Base-by-base conservation (phyloP, 2,113 vertebrate genomes). In the Corynorhinus townsendii region DNA sequence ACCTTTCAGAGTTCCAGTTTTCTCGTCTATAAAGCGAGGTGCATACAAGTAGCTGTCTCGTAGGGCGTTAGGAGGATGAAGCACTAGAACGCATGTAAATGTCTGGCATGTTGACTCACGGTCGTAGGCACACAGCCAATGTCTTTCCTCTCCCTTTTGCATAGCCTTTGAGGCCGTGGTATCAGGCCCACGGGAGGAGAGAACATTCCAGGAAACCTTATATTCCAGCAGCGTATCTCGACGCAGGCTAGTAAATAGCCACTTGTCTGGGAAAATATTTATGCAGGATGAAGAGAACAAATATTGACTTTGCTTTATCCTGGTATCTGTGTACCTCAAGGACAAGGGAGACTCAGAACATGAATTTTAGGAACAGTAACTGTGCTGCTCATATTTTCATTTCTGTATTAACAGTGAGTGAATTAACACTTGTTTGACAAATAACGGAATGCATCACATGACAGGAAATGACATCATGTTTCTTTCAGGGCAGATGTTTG, bases 241-340 rank as follows among this genome's bases (percentile, higher is more conserved):
- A 95, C 93, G 93, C 82, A 75, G 47, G 79, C 90, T 73, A 56
- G 95, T 93, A 97, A 96, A 96, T 89, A 94, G 56, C 66, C 75
- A 86, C 68, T 95, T 83, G 82, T 96, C 96, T 95, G 83, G 77
- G 82, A 91, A 96, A 96, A 97, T 96, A 96, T 95, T 96, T 95
- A 96, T 95, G 81, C 92, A 96, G 73, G 76, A 88, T 88, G 82
- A 96, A 69, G 90, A 95, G 77, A 76, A 89, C 86, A 96, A 97
- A 96, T 92, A 96, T 94, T 96, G 96, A 96, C 95, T 96, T 86
- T 93, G 81, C 79, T 92, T 91, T 94, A 94, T 92, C 85, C 76
- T 64, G 16, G 35, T 93, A 85, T 91, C 59, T 62, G 81, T 89
- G 30, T 59, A 89, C 95, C 64, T 97, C 95, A 95, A 97, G 94